Evolutionary conservation across 1,140 invertebrate species (phyloP), one percentile per base, ranked within the genome.

Genomic region (Drosophila equinoxialis): DNA sequence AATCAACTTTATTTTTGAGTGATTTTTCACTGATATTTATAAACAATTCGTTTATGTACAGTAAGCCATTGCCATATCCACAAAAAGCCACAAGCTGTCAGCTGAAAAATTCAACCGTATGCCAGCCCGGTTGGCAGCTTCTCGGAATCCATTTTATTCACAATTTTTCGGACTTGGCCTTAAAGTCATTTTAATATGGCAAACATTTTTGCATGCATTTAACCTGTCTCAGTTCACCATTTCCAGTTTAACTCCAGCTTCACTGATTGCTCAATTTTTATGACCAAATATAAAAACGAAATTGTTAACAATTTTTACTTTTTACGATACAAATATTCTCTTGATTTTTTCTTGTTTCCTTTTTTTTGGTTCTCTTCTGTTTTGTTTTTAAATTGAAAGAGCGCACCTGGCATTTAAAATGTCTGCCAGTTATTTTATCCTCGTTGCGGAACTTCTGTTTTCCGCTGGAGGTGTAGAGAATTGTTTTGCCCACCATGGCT

Each of bases 221-320:
- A 17, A 26, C 33, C 39, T 67, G 57, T 5, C 45, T 14, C 13
- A 5, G 17, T 57, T 37, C 8, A 8, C 30, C n/a, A 58, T 35
- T 58, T 58, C 11, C 54, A 48, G 17, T 67, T 67, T 59, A 10
- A 30, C 8, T 48, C 5, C 60, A 39, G 35, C 35, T 37, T 37
- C 11, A 68, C 45, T 68, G 65, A 73, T 61, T 74, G 65, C 62
- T 77, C 41, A 65, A 69, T 69, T 69, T 51, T 33, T 68, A 65
- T 41, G 42, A 33, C 35, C 11, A 74, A 74, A 33, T 51, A 51
- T 51, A 51, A 23, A 51, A 51, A 23, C 17, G 65, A 69, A 45
- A 51, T 42, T 42, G 57, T 58, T 35, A 23, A 45, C 39, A 67
- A 65, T 58, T 35, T 42, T 51, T 51, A 23, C 45, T 51, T 51